phyloP scores from a whole-genome alignment of 2,888 invertebrate genomes.

The Entomobrya multifasciata region DNA sequence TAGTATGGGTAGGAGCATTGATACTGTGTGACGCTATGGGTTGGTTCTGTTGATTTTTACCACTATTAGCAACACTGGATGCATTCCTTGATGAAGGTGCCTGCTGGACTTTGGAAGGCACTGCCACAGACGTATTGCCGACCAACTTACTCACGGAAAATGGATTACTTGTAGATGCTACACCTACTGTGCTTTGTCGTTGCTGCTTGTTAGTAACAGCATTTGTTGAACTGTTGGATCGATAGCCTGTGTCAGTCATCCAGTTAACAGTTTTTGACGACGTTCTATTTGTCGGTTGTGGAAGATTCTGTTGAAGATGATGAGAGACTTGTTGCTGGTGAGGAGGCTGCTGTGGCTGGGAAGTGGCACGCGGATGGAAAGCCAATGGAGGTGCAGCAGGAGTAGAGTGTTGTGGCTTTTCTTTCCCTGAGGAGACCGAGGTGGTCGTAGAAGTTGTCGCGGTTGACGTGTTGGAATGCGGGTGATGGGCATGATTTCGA shows the following conservation, averaged over 20 bases:
- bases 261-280: conserved; percentile 74
- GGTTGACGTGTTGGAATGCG: conserved; percentile 30
- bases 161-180: conserved; percentile 68
- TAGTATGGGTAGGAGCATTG: not conserved
- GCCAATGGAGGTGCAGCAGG: not conserved
- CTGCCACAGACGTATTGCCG: conserved; percentile 40
- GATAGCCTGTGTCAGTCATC: conserved; percentile 77
- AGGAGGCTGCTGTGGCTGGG: conserved; percentile 10
- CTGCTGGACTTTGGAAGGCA: not conserved
- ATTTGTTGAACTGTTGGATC: conserved; percentile 35
- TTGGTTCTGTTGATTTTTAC: not conserved
- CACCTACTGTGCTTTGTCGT: conserved; percentile 1
- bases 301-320: conserved; percentile 23
- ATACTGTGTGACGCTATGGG: not conserved
- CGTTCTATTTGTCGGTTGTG: conserved; percentile 15
- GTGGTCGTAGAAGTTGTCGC: not conserved
- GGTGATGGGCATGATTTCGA: not conserved
- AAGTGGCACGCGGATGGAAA: not conserved
- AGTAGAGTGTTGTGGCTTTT: not conserved
- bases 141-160: conserved; percentile 77
- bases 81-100: not conserved
- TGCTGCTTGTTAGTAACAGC: conserved; percentile 19
- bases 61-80: not conserved
- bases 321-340: conserved; percentile 26
- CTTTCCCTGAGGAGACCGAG: not conserved